Evolutionary conservation across 2,888 invertebrate genomes (phyloP), one percentile per base, ranked within the genome.

Genomic region (Schizaphis graminum): DNA sequence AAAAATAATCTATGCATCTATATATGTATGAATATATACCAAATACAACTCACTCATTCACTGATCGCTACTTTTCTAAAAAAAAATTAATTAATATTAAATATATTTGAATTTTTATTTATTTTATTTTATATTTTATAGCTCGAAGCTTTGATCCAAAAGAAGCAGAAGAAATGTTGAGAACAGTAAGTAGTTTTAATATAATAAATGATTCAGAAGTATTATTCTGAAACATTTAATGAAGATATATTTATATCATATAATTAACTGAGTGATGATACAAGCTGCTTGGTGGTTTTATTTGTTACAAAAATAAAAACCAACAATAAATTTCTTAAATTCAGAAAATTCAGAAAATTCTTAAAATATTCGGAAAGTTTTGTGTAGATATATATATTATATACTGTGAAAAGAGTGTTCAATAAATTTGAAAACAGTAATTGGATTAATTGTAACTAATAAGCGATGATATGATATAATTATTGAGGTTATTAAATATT

Each of bases 151-250:
- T 98, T 97, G 97, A 98, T 95, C 95, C 97, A 1, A 97, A 97
- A 92, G 98, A 98, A n/a, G 98, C 99, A 0, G 99, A 99, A 96
- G 98, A 98, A 96, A 99, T 99, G 99, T 96, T 99, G 4, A 96
- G 98, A 96, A 97, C 98, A 95, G 98, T 98, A 96, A 97, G 97
- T 97, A 95, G 16, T 35, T 67, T 67, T n/a, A 67, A 67, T 67
- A 67, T 1, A 35, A 89, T 90, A 26, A 41, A 89, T 16, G 16
- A 61, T 44, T 44, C 3, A 53, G 26, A 84, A 77, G 84, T 61
- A 35, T 94, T 89, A 49, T 28, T 53, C 21, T 16, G 24, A 94
- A 95, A 57, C 26, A 41, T 1, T 0, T 3, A 61, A 28, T 28
- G 10, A 28, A 61, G 0, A 61, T n/a, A n/a, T n/a, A n/a, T n/a